phyloP scores from a whole-genome alignment of 2,888 invertebrate species.

The Dicyrtomina minuta region DNA sequence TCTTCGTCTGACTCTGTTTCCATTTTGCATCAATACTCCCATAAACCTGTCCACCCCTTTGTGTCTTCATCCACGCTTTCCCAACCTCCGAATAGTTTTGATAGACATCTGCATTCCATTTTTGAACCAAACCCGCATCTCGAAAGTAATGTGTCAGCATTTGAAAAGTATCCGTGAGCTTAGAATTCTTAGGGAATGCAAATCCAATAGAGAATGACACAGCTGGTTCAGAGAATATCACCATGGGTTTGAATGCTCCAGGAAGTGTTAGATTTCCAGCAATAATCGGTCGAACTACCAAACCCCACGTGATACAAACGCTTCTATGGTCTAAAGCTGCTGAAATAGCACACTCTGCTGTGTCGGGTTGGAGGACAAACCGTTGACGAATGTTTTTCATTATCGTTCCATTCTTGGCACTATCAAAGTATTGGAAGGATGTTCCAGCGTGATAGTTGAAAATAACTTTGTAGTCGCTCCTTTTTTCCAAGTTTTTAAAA shows the following conservation, averaged over 20 bases:
- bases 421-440: slow-evolving; percentile 4
- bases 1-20: no score
- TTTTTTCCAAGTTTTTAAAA: not conserved
- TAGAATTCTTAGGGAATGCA: slow-evolving; percentile 6
- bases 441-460: slow-evolving; percentile 17
- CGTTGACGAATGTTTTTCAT: not conserved
- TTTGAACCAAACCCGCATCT: not conserved
- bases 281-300: not conserved
- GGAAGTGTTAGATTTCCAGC: slow-evolving; percentile 16
- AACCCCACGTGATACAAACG: slow-evolving; percentile 7
- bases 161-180: not conserved
- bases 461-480: not conserved
- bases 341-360: not conserved
- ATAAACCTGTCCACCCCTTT: not conserved
- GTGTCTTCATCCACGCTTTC: slow-evolving; percentile 6
- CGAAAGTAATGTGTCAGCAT: not conserved
- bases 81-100: not conserved
- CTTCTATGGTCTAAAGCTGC: not conserved
- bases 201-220: slow-evolving; percentile 8
- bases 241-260: not conserved
- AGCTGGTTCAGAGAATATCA: not conserved
- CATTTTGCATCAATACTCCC: no score
- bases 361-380: not conserved
- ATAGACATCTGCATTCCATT: not conserved
- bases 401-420: not conserved